Evolutionary conservation across 2,888 invertebrate genomes (phyloP).

Genomic region (Acronicta alni): DNA sequence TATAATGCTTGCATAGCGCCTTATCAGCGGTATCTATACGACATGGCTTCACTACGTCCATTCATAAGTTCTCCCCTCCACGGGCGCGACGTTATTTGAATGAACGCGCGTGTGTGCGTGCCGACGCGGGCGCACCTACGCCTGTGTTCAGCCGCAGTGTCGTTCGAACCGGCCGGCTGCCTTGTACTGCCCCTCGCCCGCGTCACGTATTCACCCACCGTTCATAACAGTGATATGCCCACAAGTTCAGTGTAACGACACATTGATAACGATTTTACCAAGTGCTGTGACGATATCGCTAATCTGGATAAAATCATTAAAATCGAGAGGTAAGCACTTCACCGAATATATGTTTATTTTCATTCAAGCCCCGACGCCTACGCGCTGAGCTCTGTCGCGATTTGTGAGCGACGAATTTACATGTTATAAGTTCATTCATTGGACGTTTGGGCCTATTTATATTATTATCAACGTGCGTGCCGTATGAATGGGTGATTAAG

Average conservation of each 20-base stretch:
- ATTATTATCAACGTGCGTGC: slow-evolving; percentile 82
- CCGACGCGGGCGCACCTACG: slow-evolving; percentile 78
- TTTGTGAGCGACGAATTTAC: slow-evolving; percentile 88
- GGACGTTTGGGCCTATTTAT: slow-evolving; percentile 82
- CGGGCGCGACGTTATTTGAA: slow-evolving; percentile 71
- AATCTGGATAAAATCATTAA: slow-evolving; percentile 87
- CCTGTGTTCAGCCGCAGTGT: slow-evolving; percentile 70
- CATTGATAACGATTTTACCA: slow-evolving; percentile 69
- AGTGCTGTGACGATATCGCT: slow-evolving; percentile 80
- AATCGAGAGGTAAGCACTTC: slow-evolving; percentile 83
- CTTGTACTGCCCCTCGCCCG: slow-evolving; percentile 62
- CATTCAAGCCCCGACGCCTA: slow-evolving; percentile 85
- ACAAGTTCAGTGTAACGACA: slow-evolving; percentile 77
- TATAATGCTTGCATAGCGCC: slow-evolving; percentile 77
- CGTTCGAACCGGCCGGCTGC: slow-evolving; percentile 73
- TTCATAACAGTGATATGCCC: slow-evolving; percentile 77
- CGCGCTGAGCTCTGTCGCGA: slow-evolving; percentile 85
- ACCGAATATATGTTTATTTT: slow-evolving; percentile 81
- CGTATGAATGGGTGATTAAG: slow-evolving; percentile 83
- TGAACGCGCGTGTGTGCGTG: slow-evolving; percentile 79
- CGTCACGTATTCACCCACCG: slow-evolving; percentile 64
- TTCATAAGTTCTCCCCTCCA: slow-evolving; percentile 86
- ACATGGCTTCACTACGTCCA: slow-evolving; percentile 85
- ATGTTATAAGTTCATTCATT: slow-evolving; percentile 87
- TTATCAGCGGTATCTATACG: slow-evolving; percentile 86